Percentiles rank a stretch among this genome's conserved stretches.
Conservation (phyloP, 2,113 vertebrate genomes). For the Cebidichthys violaceus region DNA sequence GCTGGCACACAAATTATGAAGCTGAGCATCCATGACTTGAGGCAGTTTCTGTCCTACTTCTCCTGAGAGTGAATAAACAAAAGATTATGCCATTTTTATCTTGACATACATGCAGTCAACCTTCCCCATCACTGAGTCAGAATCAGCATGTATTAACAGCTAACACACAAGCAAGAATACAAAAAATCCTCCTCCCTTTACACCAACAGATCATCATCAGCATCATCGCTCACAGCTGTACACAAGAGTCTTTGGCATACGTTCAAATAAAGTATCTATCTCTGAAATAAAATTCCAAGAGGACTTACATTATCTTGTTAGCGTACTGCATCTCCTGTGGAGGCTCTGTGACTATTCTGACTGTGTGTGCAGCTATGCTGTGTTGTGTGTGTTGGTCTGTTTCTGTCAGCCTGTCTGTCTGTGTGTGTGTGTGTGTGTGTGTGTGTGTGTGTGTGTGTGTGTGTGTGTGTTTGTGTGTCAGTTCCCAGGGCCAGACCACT, state of each 20-base stretch:
- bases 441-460: slow-evolving; percentile 30
- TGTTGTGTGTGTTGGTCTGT: slow-evolving; percentile 71
- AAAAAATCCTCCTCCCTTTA: neutral
- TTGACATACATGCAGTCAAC: slow-evolving; percentile 29
- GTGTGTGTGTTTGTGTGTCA: slow-evolving; percentile 47
- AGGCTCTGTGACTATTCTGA: slow-evolving; percentile 67
- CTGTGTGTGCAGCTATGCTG: slow-evolving; percentile 58
- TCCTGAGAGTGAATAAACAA: slow-evolving; percentile 64
- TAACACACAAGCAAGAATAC: neutral
- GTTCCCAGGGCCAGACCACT: slow-evolving; percentile 64
- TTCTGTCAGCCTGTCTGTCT: slow-evolving; percentile 69
- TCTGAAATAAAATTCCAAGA: slow-evolving; percentile 37
- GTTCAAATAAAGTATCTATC: neutral
- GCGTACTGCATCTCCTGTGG: slow-evolving; percentile 65
- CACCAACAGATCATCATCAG: slow-evolving; percentile 4
- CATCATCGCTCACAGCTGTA: neutral
- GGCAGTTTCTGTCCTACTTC: slow-evolving; percentile 80
- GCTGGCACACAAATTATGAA: slow-evolving; percentile 58
- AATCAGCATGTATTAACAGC: neutral
- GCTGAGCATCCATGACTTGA: slow-evolving; percentile 67
- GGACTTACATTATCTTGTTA: slow-evolving; percentile 74
- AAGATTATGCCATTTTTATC: slow-evolving; percentile 52
- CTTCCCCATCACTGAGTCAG: slow-evolving; percentile 21
- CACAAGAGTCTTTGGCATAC: neutral
- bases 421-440: slow-evolving; percentile 32